These are phyloP conservation scores for Caenorhabditis latens DNA, from an alignment of 1,140 invertebrate genomes.

Conservation along the genomic window DNA sequence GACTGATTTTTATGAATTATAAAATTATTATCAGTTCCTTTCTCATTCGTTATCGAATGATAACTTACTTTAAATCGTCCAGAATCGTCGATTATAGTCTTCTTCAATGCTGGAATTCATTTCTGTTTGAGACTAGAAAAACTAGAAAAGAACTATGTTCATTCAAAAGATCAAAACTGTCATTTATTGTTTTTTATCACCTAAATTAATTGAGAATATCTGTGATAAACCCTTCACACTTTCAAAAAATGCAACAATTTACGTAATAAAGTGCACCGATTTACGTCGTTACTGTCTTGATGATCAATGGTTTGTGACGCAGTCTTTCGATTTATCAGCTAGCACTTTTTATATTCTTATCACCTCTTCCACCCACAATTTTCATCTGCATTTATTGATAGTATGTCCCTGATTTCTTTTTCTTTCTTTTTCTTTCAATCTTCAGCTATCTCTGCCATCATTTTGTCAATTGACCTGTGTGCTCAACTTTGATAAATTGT, in stretches of 20 bases:
- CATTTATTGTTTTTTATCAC: slow-evolving; percentile 20
- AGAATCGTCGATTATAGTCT: background rate
- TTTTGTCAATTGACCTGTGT: slow-evolving; percentile 49
- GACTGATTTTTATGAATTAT: too few relatives aligned
- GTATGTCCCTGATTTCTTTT: slow-evolving; percentile 4
- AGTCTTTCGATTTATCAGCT: slow-evolving; percentile 20
- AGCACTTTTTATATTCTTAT: background rate
- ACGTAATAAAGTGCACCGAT: slow-evolving; percentile 27
- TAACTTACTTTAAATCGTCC: background rate
- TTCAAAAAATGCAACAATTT: slow-evolving; percentile 2
- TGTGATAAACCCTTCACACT: slow-evolving; percentile 22
- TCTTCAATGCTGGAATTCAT: background rate
- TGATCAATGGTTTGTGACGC: slow-evolving; percentile 53
- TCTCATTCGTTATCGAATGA: background rate
- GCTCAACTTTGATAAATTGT: slow-evolving; percentile 50
- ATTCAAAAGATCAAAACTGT: slow-evolving; percentile 14
- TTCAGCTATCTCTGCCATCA: background rate
- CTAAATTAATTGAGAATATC: background rate
- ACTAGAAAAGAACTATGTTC: slow-evolving; percentile 21
- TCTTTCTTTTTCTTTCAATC: background rate
- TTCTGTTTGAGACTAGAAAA: background rate
- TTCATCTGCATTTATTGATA: slow-evolving; percentile 37
- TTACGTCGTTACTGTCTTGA: slow-evolving; percentile 30
- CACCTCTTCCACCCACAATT: background rate
- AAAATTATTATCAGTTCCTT: too few relatives aligned